Conservation (phyloP, 2,113 vertebrate species). For the Colaptes auratus region DNA sequence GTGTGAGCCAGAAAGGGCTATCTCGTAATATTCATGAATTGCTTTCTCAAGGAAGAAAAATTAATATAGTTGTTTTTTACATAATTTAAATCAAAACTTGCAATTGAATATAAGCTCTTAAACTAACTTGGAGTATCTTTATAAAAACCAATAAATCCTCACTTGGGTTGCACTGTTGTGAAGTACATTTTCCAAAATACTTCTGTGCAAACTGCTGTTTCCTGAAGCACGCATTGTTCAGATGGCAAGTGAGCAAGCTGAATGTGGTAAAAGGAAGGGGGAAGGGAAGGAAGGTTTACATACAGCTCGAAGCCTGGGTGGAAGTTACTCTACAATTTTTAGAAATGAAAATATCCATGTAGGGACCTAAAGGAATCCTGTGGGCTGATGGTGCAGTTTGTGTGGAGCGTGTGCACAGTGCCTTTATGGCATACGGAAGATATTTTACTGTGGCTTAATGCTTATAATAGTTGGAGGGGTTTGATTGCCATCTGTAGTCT, state of each 20-base stretch:
- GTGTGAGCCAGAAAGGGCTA: not conserved
- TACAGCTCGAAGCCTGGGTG: conserved; percentile 5
- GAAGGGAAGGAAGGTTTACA: not conserved
- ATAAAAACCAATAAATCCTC: not conserved
- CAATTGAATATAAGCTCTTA: not conserved
- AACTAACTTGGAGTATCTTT: not conserved
- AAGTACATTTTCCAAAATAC: not conserved
- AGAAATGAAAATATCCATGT: conserved; percentile 56
- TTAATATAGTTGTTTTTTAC: not conserved
- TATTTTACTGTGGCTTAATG: conserved; percentile 4
- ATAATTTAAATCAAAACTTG: not conserved
- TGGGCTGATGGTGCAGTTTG: conserved; percentile 65
- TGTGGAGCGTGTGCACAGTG: not conserved
- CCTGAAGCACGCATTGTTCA: not conserved
- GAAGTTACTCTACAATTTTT: conserved; percentile 48
- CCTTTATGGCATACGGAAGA: not conserved
- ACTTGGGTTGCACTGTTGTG: not conserved
- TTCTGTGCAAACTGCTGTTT: not conserved
- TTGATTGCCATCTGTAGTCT: conserved; percentile 41
- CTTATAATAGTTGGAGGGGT: conserved; percentile 16
- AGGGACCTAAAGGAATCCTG: conserved; percentile 70
- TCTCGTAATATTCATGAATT: not conserved
- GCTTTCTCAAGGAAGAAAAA: not conserved
- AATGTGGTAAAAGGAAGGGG: not conserved
- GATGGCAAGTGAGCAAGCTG: conserved; percentile 1